Evolutionary conservation across 1,140 invertebrate species (phyloP), one percentile per base, ranked within the genome.

Genomic region (Coptotermes formosanus): DNA sequence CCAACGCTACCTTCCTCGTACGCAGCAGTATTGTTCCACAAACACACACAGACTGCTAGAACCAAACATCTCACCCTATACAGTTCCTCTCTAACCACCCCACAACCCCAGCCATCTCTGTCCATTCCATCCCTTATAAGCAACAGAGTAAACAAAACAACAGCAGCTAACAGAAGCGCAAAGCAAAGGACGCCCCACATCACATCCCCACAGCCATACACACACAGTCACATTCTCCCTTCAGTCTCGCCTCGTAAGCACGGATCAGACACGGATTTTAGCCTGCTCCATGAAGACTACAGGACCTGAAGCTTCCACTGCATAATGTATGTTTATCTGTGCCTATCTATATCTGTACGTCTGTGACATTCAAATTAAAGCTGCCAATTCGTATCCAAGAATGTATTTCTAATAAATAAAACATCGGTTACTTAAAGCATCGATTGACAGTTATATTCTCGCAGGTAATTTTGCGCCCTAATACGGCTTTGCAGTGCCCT

Each of bases 151-250:
- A 75, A 75, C 64, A 75, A 75, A 30, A 75, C 64, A 75, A 75
- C 64, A 75, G n/a, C 64, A 75, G 64, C 64, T 75, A 75, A 75
- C 64, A 75, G 64, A 75, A 75, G 64, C 64, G 64, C 64, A 75
- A n/a, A 75, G 64, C 64, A 75, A 30, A 75, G 64, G 64, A 75
- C 64, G 64, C 7, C 64, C 19, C 64, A 75, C 64, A 69, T n/a
- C 64, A 75, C 64, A 38, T 38, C 7, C 64, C 64, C 64, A 75
- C 64, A 75, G 64, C 7, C 64, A 25, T 25, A 75, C 64, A 75
- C n/a, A 75, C 9, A n/a, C n/a, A n/a, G n/a, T 30, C 25, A 75
- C 64, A 75, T 2, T 0, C n/a, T 11, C 64, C 7, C 14, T 55
- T 19, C 64, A 75, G 64, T 30, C n/a, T 75, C 64, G 59, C 25